Evolutionary conservation across 2,113 vertebrate species (phyloP).

Genomic region (Sorex fumeus): DNA sequence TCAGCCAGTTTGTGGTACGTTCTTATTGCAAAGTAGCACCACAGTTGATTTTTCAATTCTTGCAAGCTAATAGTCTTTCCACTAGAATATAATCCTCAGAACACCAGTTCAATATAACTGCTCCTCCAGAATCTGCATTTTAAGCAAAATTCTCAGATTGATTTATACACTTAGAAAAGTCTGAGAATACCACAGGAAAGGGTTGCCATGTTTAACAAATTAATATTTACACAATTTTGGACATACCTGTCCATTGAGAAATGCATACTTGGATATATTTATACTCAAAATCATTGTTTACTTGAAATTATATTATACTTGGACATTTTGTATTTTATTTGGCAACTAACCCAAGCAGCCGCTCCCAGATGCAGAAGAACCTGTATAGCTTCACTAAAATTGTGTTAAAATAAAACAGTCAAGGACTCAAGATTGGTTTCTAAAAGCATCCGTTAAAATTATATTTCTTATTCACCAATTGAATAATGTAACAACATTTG

Average conservation of each 20-base stretch:
- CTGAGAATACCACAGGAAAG: not conserved
- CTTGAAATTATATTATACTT: slow-evolving; percentile 7
- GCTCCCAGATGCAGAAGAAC: not conserved
- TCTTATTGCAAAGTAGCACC: not conserved
- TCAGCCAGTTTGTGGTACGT: too few relatives aligned
- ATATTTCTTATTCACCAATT: slow-evolving; percentile 6
- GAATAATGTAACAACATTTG: slow-evolving; percentile 47
- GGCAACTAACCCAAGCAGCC: not conserved
- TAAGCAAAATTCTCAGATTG: not conserved
- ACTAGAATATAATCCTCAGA: not conserved
- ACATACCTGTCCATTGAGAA: not conserved
- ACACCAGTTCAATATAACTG: not conserved
- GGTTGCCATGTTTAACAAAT: not conserved
- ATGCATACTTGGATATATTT: not conserved
- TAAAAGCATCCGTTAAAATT: slow-evolving; percentile 10
- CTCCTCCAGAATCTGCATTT: not conserved
- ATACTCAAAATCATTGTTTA: not conserved
- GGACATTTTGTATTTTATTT: not conserved
- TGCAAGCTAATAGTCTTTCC: not conserved
- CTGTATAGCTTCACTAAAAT: not conserved
- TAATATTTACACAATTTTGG: not conserved
- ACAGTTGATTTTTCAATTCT: not conserved
- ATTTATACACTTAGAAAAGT: not conserved
- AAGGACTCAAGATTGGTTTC: slow-evolving; percentile 20
- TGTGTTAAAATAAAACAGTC: not conserved